Base-by-base conservation (phyloP, 2,888 invertebrate genomes). In the Hylaea fasciaria region DNA sequence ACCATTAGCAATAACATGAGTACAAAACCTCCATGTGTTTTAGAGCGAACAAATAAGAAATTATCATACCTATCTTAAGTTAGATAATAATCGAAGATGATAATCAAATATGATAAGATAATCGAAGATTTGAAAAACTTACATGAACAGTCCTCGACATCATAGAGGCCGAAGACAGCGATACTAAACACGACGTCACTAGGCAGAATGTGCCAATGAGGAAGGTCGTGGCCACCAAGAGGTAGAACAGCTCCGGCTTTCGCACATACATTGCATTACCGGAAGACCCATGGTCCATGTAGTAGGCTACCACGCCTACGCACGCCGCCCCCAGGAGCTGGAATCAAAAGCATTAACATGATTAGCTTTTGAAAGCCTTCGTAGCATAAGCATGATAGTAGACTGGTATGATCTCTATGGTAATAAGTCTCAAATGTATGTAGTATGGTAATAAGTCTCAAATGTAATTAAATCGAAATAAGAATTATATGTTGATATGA, bases 101-200 rank as follows among this genome's bases (percentile, higher is more conserved):
- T 22, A 22, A 22, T 22, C 22, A 22, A 3, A 22, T 2, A 22
- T 22, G 22, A 22, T 22, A 3, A 32, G 3, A 32, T 10, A 32
- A 28, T 28, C 28, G 28, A 28, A 28, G 10, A 32, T 32, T 32
- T 32, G 11, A 40, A 10, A 37, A 79, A 95, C 96, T 95, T 86
- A 96, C 96, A 74, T 94, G 95, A 67, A 95, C 93, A 0, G 96
- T 97, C 90, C 97, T 97, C 0, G 96, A 94, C 74, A 97, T 94
- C 70, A 97, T 95, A 35, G 96, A 95, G n/a, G 96, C 95, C 0
- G 97, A 96, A 13, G 96, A 94, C 49, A 97, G 91, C 0, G 97
- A 97, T 32, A 95, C 89, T n/a, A 97, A 73, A 71, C 96, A 97
- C 0, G 97, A 94, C 4, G 95, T 77, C 41, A 97, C 84, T 43